Evolutionary conservation across 2,797 vertebrate genomes (phyloP), one percentile per base, ranked within the genome.

Genomic region (Pangasius sanitwongsei): DNA sequence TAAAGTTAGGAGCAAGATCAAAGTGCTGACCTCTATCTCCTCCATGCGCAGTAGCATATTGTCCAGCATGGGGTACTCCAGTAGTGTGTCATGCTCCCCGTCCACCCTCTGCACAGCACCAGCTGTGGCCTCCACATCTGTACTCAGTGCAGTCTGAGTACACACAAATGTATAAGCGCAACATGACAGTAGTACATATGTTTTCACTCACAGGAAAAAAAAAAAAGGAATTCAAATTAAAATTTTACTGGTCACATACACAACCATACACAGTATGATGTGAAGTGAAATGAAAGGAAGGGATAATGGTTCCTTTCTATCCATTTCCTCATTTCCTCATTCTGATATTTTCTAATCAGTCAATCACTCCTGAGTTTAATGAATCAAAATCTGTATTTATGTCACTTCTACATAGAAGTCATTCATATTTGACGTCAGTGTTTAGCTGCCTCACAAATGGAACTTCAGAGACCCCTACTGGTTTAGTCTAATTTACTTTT

Each of bases 11-110:
- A 61, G 9, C 31, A 59, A 7, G 34, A 34, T 70, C 81, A 20
- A 23, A 74, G 34, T 82, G 65, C 95, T 94, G 93, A 99, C 99
- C 96, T 99, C 98, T 87, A 99, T 99, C 93, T 99, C 97, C 92
- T 99, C 97, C 97, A 99, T 97, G 92, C 98, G 97, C 90, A 96
- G 95, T 92, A 99, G 95, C 97, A 99, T 98, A 84, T 91, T 95
- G 92, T 99, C 97, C 90, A 99, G 93, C 28, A 94, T 94, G 28
- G 94, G 92, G 65, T 91, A 87, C 87, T 94, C 95, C 90, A 95
- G 89, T 61, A 92, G 0, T 77, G 90, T 3, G 87, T 92, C 92
- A 89, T 92, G 87, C 84, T 90, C 90, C 53, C 89, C 92, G 88
- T 96, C 92, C 41, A 92, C 31, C 0, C 75, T 91, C 94, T 94